Evolutionary conservation across 2,797 vertebrate genomes (phyloP).

Genomic region (Sitta carolinensis): DNA sequence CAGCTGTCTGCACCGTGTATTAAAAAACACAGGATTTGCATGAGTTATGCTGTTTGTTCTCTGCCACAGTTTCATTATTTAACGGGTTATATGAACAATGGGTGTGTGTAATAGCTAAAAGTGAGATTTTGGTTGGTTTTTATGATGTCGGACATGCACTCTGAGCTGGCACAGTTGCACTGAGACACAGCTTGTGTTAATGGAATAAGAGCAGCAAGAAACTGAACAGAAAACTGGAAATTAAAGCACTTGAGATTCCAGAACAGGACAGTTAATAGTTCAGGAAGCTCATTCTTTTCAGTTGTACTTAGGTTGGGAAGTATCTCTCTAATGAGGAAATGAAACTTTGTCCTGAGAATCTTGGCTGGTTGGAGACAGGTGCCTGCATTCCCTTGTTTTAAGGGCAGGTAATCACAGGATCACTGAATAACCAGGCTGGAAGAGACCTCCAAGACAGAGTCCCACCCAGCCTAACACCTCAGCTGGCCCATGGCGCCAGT

Average conservation of each 20-base stretch:
- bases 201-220: not conserved
- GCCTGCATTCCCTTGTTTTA: not conserved
- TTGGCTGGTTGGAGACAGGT: fast-evolving
- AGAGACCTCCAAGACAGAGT: too few species aligned
- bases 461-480: too few species aligned
- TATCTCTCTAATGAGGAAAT: not conserved
- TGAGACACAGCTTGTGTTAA: not conserved
- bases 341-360: not conserved
- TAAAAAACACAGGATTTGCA: fast-evolving
- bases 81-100: not conserved
- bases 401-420: not conserved
- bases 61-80: not conserved
- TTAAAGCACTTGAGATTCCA: not conserved
- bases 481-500: too few species aligned
- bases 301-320: not conserved
- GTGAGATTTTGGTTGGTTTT: not conserved
- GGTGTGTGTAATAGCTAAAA: not conserved
- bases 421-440: too few species aligned
- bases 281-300: not conserved
- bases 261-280: not conserved
- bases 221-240: not conserved
- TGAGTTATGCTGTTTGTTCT: not conserved
- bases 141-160: fast-evolving
- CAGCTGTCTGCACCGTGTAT: not conserved
- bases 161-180: not conserved